Conservation (phyloP, 2,797 vertebrate genomes). For the Sardinella longiceps region DNA sequence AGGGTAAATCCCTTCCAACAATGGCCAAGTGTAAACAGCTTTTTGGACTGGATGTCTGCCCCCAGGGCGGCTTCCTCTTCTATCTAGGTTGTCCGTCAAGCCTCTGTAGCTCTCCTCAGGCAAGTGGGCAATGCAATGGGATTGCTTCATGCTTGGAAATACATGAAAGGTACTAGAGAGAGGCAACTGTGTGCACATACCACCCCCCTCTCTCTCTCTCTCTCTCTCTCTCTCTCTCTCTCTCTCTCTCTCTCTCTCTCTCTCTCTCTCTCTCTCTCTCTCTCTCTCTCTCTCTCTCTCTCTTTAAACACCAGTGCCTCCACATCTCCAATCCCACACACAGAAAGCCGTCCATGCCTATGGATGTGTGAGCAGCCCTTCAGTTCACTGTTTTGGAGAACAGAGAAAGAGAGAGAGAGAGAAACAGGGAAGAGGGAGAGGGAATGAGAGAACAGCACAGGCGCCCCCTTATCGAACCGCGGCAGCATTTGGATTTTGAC, state of each 20-base stretch:
- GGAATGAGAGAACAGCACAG: neutral
- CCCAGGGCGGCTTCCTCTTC: conserved; percentile 42
- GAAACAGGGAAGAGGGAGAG: neutral
- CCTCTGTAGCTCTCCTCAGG: conserved; percentile 48
- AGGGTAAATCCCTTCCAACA: conserved; percentile 57
- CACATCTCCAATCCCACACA: neutral
- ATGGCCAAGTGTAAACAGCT: conserved; percentile 56
- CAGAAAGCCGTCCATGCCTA: neutral
- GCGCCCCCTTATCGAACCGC: neutral
- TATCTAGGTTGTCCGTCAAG: conserved; percentile 52
- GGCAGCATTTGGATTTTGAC: conserved; percentile 1
- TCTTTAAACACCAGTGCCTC: neutral
- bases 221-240: neutral
- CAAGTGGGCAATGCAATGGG: conserved; percentile 44
- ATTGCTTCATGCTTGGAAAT: conserved; percentile 52
- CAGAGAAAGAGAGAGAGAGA: neutral
- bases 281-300: neutral
- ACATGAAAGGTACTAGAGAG: conserved; percentile 54
- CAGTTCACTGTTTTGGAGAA: neutral
- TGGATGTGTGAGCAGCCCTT: neutral
- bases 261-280: neutral
- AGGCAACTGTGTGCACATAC: conserved; percentile 18
- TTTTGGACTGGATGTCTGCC: conserved; percentile 47
- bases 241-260: neutral
- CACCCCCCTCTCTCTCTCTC: neutral